A percentile compares a stretch with the other conserved stretches of the same genome.
Evolutionary conservation across 2,113 vertebrate species (phyloP).

Genomic region (Neogobius melanostomus): DNA sequence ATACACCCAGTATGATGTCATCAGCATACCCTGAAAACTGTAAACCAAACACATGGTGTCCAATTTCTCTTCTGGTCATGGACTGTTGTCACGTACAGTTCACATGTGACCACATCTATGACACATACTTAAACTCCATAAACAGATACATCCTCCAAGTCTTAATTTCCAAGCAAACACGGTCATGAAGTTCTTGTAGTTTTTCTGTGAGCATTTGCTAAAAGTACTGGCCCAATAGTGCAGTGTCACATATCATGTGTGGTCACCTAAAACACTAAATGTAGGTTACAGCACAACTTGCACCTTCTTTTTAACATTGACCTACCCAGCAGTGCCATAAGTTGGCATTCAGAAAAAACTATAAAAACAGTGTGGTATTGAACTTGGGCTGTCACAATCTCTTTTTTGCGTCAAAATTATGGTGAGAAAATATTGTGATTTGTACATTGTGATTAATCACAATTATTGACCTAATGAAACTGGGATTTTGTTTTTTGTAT

Average conservation of each 20-base stretch:
- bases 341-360: background rate
- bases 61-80: background rate
- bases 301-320: background rate
- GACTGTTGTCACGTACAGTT: background rate
- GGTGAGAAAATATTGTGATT: no score
- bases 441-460: no score
- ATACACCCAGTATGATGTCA: conserved; percentile 8
- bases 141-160: no score
- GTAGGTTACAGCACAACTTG: background rate
- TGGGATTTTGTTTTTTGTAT: no score
- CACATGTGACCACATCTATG: background rate
- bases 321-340: background rate
- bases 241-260: background rate
- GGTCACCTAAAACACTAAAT: conserved; percentile 1
- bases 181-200: background rate
- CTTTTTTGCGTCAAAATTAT: no score
- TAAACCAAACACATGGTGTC: no score
- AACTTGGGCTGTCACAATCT: no score
- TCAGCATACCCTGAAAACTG: background rate
- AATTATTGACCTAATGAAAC: no score
- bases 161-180: no score
- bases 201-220: background rate
- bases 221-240: background rate
- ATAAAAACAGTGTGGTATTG: background rate
- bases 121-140: background rate